Evolutionary conservation across 1,140 invertebrate species (phyloP).

Genomic region (Mercenaria mercenaria): DNA sequence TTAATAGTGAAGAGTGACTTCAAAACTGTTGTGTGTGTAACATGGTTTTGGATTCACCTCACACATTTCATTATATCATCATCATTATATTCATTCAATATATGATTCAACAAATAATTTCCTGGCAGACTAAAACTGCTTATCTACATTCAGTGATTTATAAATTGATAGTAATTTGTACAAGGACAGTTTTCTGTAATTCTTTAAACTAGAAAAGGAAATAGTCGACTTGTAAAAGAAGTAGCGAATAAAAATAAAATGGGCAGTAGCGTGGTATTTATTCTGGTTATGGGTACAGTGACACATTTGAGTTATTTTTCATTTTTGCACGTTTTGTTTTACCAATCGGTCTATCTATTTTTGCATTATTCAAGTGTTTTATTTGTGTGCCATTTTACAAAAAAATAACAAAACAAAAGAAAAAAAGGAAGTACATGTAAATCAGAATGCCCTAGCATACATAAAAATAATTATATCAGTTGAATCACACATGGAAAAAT

Average conservation of each 20-base stretch:
- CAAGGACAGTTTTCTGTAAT: too few relatives aligned
- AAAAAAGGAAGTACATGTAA: too few relatives aligned
- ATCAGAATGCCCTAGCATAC: too few relatives aligned
- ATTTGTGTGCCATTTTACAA: too few relatives aligned
- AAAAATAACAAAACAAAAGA: too few relatives aligned
- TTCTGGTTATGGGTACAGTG: slow-evolving; percentile 22
- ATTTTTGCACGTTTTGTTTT: background rate
- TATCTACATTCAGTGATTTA: too few relatives aligned
- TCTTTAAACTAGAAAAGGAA: background rate
- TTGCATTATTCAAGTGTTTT: too few relatives aligned
- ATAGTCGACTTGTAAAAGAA: background rate
- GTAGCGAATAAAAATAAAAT: background rate
- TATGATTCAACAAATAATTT: background rate
- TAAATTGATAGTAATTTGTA: too few relatives aligned
- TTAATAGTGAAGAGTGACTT: background rate
- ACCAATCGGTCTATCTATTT: background rate
- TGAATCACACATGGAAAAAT: too few relatives aligned
- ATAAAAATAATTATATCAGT: too few relatives aligned
- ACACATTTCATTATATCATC: background rate
- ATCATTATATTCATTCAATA: slow-evolving; percentile 6
- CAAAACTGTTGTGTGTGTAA: background rate
- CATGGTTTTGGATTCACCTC: slow-evolving; percentile 1
- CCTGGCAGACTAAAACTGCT: background rate
- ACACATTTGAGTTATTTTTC: background rate
- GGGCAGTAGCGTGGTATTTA: background rate